phyloP scores from a whole-genome alignment of 1,140 invertebrate genomes.

The Stenopsyche tienmushanensis region DNA sequence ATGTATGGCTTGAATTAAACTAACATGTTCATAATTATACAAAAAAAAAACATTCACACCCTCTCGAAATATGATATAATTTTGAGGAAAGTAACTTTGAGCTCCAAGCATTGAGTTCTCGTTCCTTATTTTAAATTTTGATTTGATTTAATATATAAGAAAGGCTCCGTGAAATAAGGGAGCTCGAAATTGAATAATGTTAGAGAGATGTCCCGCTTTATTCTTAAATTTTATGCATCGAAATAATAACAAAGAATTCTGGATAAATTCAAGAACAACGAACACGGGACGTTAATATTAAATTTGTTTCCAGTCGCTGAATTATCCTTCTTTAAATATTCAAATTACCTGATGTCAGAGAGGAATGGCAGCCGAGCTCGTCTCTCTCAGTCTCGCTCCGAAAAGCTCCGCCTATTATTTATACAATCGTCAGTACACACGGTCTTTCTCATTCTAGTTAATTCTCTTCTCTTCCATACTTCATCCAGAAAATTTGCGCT shows the following conservation, averaged over 20 bases:
- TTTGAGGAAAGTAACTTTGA: too few relatives aligned
- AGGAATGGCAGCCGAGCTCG: neutral
- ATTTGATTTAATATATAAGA: too few relatives aligned
- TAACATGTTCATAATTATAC: too few relatives aligned
- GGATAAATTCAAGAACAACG: conserved; percentile 8
- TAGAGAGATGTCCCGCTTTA: neutral
- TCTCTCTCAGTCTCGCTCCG: neutral
- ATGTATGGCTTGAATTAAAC: too few relatives aligned
- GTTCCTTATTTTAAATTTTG: too few relatives aligned
- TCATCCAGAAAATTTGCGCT: conserved; percentile 13
- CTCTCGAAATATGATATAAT: too few relatives aligned
- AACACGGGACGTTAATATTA: conserved; percentile 32
- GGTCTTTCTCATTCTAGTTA: neutral
- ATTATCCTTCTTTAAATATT: conserved; percentile 42
- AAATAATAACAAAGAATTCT: conserved; percentile 19
- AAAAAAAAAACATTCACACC: too few relatives aligned
- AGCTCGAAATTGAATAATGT: too few relatives aligned
- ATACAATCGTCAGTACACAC: neutral
- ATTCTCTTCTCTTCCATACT: conserved; percentile 18
- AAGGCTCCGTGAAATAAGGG: too few relatives aligned
- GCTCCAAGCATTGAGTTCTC: too few relatives aligned
- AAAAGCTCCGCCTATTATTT: conserved; percentile 11
- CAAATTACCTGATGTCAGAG: conserved; percentile 23
- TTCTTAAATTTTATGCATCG: conserved; percentile 25
- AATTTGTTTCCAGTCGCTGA: conserved; percentile 36